Conservation (phyloP, 53 echinoderm and acorn worm species). For the Apostichopus leukothele region DNA sequence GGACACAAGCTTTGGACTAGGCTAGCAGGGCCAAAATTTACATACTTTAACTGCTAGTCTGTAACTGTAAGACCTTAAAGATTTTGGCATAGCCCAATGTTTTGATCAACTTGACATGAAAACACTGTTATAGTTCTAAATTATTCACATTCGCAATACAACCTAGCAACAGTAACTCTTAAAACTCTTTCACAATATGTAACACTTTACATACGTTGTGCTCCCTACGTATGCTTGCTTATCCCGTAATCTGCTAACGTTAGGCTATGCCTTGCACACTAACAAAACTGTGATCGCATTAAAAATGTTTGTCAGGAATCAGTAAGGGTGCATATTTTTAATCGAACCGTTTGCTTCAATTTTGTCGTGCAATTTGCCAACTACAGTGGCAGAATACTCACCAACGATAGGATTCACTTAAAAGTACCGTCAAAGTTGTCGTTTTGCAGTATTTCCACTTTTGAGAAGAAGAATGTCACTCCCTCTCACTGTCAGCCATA, state of each 20-base stretch:
- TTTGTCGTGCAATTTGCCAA: background rate
- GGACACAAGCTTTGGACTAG: too few species aligned
- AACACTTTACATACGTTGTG: too few species aligned
- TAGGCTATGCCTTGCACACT: constrained; percentile 14
- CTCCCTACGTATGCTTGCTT: too few species aligned
- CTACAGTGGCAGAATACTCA: background rate
- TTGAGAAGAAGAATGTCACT: constrained; percentile 39
- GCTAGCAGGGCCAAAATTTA: too few species aligned
- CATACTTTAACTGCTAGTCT: too few species aligned
- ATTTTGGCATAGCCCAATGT: too few species aligned
- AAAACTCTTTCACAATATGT: too few species aligned
- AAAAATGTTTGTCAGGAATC: constrained; percentile 9
- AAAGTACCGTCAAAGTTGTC: background rate
- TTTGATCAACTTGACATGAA: too few species aligned
- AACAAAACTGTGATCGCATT: constrained; percentile 14
- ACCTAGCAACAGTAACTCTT: too few species aligned
- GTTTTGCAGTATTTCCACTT: constrained; percentile 6
- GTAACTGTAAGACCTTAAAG: too few species aligned
- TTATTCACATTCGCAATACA: too few species aligned
- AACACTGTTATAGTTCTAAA: too few species aligned
- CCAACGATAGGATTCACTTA: background rate
- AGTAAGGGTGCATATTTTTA: constrained; percentile 3
- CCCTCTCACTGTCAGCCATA: constrained; percentile 43
- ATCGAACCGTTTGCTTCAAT: background rate
- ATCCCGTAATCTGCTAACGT: background rate